A percentile compares a stretch with the other conserved stretches of the same genome.
phyloP scores from a whole-genome alignment of 2,797 vertebrate species.

The Amazona ochrocephala region DNA sequence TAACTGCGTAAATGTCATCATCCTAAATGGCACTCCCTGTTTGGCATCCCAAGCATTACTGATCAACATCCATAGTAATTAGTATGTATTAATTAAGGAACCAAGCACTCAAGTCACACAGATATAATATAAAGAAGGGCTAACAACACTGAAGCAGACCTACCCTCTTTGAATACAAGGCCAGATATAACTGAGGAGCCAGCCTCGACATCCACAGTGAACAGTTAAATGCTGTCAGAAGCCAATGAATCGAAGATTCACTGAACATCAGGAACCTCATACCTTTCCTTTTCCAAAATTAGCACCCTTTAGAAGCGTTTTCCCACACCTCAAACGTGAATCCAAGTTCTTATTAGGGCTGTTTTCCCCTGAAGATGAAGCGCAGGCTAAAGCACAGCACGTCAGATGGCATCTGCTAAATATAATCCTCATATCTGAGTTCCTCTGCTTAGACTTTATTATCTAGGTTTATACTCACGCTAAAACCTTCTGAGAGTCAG shows the following conservation, averaged over 20 bases:
- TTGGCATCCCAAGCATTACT: not conserved
- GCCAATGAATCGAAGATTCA: not conserved
- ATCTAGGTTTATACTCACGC: slow-evolving; percentile 84
- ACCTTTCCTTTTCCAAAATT: not conserved
- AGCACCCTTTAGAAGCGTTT: not conserved
- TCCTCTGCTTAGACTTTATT: not conserved
- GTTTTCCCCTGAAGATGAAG: not conserved
- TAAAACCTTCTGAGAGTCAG: slow-evolving; percentile 92
- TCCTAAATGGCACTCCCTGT: not conserved
- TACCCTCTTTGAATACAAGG: not conserved
- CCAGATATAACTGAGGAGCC: not conserved
- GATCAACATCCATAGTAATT: not conserved
- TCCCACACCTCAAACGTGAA: not conserved
- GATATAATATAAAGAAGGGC: not conserved
- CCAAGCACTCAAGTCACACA: not conserved
- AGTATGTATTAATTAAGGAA: not conserved
- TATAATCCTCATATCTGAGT: not conserved
- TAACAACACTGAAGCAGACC: not conserved
- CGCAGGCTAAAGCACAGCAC: not conserved
- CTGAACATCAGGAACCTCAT: not conserved
- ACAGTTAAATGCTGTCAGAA: not conserved
- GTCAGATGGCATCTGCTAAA: not conserved
- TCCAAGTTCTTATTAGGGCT: not conserved
- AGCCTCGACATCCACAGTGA: not conserved
- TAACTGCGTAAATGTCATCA: not conserved